Base-by-base conservation (phyloP, 2,888 invertebrate species). In the Chaitophorus viminalis region DNA sequence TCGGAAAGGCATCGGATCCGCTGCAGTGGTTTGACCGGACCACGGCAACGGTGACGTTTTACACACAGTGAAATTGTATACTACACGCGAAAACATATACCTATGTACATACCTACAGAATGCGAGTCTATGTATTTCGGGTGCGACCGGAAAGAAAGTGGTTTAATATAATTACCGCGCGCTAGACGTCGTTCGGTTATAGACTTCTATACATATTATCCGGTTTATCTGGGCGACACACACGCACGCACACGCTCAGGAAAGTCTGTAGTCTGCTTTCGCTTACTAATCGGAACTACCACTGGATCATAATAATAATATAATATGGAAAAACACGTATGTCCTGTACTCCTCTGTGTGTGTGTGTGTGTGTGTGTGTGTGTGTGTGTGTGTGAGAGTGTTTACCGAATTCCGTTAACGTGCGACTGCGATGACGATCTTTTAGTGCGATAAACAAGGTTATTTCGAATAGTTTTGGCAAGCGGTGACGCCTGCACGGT, bases 131-230 rank as follows among this genome's bases (percentile, higher is more conserved):
- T 81, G 25, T 60, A 60, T 60, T 87, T 87, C 87, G 87, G 87
- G 87, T 87, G 87, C 79, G 79, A 81, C 87, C 87, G 87, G 87
- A 87, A 87, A 87, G 87, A 87, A 87, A 87, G 87, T 87, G 87
- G 87, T 87, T 81, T 87, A 86, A 87, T 86, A 74, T 87, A 87
- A 87, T 87, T 86, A 87, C 81, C 74, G 79, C 33, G 29, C 70
- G 29, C 70, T 4, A 36, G 70, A 60, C 86, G 29, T 79, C 75
- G 79, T 75, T 79, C 72, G 60, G 79, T 68, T 46, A 31, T 21
- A 79, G 79, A 79, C 21, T 68, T 29, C 14, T 36, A 75, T 68
- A 79, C 74, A 25, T 86, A 76, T 87, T 81, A 87, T 87, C 87
- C 87, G 87, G 87, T 87, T 87, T 87, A 75, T 87, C 87, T 52